Evolutionary conservation across 2,888 invertebrate genomes (phyloP).

Genomic region (Leptinotarsa haldemani): DNA sequence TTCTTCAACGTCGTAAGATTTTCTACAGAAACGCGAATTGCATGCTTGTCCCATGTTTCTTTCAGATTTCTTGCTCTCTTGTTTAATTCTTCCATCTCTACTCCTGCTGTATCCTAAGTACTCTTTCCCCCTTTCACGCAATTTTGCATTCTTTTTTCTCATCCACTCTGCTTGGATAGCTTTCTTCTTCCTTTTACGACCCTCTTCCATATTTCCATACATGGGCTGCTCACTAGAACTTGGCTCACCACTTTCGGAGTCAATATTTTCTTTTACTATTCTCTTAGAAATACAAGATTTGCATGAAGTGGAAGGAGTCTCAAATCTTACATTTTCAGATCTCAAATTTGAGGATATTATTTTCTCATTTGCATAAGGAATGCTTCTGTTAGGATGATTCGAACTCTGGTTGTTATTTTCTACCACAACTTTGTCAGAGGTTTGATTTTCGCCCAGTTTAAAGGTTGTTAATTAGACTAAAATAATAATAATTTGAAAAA

Average conservation of each 20-base stretch:
- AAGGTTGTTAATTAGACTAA: too few species aligned
- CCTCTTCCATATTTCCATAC: slow-evolving; percentile 32
- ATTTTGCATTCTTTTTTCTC: slow-evolving; percentile 26
- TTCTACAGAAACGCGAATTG: slow-evolving; percentile 33
- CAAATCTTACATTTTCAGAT: background rate
- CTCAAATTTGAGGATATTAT: background rate
- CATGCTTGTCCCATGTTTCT: slow-evolving; percentile 36
- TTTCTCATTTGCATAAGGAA: slow-evolving; percentile 7
- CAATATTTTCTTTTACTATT: slow-evolving; percentile 23
- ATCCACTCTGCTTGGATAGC: slow-evolving; percentile 25
- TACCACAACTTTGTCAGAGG: background rate
- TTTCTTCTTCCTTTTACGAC: slow-evolving; percentile 17
- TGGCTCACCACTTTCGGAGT: slow-evolving; percentile 19
- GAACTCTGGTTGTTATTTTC: slow-evolving; percentile 14
- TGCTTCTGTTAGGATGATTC: background rate
- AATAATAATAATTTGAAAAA: too few species aligned
- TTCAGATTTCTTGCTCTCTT: slow-evolving; percentile 37
- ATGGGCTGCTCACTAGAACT: slow-evolving; percentile 30
- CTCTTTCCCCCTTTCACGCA: slow-evolving; percentile 33
- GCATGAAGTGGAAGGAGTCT: slow-evolving; percentile 21
- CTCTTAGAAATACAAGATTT: slow-evolving; percentile 20
- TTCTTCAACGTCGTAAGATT: slow-evolving; percentile 22
- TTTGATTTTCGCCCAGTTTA: too few species aligned
- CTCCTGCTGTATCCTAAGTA: slow-evolving; percentile 34
- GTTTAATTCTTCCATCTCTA: slow-evolving; percentile 33